Evolutionary conservation across 2,888 invertebrate genomes (phyloP), one percentile per base, ranked within the genome.

Genomic region (Orthosia gracilis): DNA sequence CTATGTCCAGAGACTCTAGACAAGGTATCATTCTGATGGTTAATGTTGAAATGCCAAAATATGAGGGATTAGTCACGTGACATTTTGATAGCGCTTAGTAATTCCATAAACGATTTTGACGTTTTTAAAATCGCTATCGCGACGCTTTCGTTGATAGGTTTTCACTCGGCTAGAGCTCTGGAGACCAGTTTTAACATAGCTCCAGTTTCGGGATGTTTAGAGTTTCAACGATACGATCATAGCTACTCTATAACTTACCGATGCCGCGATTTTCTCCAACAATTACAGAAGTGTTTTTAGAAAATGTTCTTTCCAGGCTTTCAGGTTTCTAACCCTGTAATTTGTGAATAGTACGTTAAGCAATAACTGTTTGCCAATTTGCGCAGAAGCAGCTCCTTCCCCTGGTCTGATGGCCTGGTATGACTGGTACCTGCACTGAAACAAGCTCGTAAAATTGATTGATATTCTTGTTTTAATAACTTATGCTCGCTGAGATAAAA

Each of bases 401-500:
- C 21, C 47, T 50, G 50, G 3, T 45, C 55, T 67, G 78, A 17
- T 40, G 63, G 13, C 31, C 83, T 47, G 63, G 78, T 63, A 59
- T 23, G 13, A 21, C 83, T 47, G 63, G 78, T 63, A 59, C 31
- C 64, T 18, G 80, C 62, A 31, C 45, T 47, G 50, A 59, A 82
- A 82, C 70, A 26, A 64, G 50, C n/a, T 78, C 83, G 61, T 82
- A 66, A 71, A 83, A 47, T 21, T 78, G 72, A 78, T 83, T 78
- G 69, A 83, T 80, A 69, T 59, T 58, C 66, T 26, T 72, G 79
- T 83, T 83, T 63, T 66, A 78, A 59, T 69, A 80, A 82, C 67
- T 67, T 80, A 67, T 64, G 64, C 64, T 57, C 57, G 57, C 61
- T 65, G 26, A 71, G 64, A 68, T 80, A 65, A 64, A 55, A 78